Evolutionary conservation across 2,888 invertebrate species (phyloP), one percentile per base, ranked within the genome.

Genomic region (Torymus tubicola): DNA sequence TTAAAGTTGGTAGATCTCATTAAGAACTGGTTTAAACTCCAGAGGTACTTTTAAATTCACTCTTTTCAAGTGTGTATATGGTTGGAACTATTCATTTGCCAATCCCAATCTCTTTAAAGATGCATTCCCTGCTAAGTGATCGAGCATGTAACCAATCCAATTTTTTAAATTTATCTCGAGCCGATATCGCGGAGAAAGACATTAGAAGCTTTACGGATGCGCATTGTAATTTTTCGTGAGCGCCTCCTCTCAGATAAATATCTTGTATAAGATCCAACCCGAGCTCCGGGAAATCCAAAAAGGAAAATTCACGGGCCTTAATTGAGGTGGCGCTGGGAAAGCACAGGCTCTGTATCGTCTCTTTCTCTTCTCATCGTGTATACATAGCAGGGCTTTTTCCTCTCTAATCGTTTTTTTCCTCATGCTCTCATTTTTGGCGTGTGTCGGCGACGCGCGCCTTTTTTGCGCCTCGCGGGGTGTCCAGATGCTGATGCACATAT

Each of bases 401-500:
- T 50, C 31, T 31, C 31, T 55, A 68, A 75, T 75, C 75, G 61
- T 16, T 75, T 60, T 75, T 18, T 13, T 55, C n/a, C 14, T n/a
- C 10, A 0, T 2, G 52, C 74, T 52, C 67, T 67, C 50, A 14
- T 24, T 67, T 75, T 75, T 73, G 72, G 64, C 72, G 72, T 2
- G 57, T 31, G 31, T 12, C 57, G n/a, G 3, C 42, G 68, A 2
- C 16, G 65, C 53, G 61, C n/a, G 50, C 21, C 24, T n/a, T 53
- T 55, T 73, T 67, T 24, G 65, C 74, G 42, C 67, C 74, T 74
- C 67, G 67, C 74, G 74, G 74, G 67, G 74, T 75, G 67, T 67
- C 74, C 55, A 3, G 31, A 3, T 31, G 31, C 31, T 31, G 31
- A 31, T 31, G 31, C 31, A 31, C n/a, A n/a, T 31, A 31, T 31